Conservation (phyloP, 2,797 vertebrate genomes). For the Cephalopachus bancanus region DNA sequence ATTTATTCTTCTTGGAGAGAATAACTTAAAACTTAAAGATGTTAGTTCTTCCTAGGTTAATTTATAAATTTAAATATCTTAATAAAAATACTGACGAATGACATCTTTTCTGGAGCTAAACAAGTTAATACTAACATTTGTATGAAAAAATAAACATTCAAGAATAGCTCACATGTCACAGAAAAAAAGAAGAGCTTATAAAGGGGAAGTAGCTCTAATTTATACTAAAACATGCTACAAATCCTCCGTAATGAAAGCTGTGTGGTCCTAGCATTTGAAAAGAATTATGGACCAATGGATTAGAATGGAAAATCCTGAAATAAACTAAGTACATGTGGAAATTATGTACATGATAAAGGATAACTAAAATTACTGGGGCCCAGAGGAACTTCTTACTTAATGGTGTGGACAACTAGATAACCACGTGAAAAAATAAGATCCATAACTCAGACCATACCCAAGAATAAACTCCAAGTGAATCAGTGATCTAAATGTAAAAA, state of each 20-base stretch:
- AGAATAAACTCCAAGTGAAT: neutral
- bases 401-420: neutral
- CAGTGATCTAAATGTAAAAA: slow-evolving; percentile 26
- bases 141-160: neutral
- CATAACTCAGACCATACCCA: neutral
- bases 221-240: slow-evolving; percentile 36
- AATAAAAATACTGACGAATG: slow-evolving; percentile 13
- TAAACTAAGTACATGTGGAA: neutral
- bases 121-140: slow-evolving; percentile 41
- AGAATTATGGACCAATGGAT: neutral
- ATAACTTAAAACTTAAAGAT: slow-evolving; percentile 5
- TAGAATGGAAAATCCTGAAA: slow-evolving; percentile 2
- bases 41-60: neutral
- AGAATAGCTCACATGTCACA: slow-evolving; percentile 9
- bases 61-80: neutral
- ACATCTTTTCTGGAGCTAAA: slow-evolving; percentile 30
- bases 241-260: neutral
- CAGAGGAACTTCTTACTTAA: neutral
- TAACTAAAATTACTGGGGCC: slow-evolving; percentile 22
- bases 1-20: neutral
- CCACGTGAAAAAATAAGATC: neutral
- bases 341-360: neutral
- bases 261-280: neutral
- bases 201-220: slow-evolving; percentile 3
- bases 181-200: neutral